Percentiles rank a stretch among this genome's conserved stretches.
Evolutionary conservation across 2,888 invertebrate species (phyloP).

Genomic region (Herminia tarsipennalis): DNA sequence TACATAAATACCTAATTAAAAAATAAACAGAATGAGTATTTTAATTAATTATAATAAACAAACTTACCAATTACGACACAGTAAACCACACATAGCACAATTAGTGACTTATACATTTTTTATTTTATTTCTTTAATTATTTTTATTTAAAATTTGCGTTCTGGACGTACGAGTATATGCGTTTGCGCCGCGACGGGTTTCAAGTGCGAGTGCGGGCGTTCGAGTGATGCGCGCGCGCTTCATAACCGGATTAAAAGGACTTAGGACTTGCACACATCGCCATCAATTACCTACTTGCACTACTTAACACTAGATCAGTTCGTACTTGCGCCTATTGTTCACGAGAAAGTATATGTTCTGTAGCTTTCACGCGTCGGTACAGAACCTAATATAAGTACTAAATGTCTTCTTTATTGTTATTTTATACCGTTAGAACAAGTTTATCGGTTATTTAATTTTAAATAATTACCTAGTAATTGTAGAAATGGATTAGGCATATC

Average conservation of each 20-base stretch:
- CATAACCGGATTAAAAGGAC: conserved; percentile 74
- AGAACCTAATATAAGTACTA: not conserved
- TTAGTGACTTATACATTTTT: conserved; percentile 73
- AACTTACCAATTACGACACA: conserved; percentile 75
- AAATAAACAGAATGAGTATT: not conserved
- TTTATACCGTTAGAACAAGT: too few relatives aligned
- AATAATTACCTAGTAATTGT: too few relatives aligned
- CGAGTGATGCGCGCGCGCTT: conserved; percentile 72
- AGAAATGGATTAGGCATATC: too few relatives aligned
- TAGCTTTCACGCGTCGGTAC: conserved; percentile 24
- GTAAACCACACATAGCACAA: conserved; percentile 70
- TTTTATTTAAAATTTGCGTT: conserved; percentile 39
- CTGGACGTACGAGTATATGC: conserved; percentile 23
- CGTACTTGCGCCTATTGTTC: conserved; percentile 17
- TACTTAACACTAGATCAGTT: conserved; percentile 23
- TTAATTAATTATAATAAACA: conserved; percentile 5
- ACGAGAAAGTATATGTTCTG: conserved; percentile 20
- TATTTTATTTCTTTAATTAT: conserved; percentile 33
- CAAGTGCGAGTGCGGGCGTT: conserved; percentile 62
- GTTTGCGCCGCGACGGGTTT: conserved; percentile 49
- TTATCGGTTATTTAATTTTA: too few relatives aligned
- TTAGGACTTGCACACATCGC: conserved; percentile 53
- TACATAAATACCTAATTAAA: too few relatives aligned
- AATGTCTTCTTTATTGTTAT: too few relatives aligned
- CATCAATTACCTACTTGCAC: conserved; percentile 41